Base-by-base conservation (phyloP, 2,797 vertebrate species). In the Cynopterus sphinx region DNA sequence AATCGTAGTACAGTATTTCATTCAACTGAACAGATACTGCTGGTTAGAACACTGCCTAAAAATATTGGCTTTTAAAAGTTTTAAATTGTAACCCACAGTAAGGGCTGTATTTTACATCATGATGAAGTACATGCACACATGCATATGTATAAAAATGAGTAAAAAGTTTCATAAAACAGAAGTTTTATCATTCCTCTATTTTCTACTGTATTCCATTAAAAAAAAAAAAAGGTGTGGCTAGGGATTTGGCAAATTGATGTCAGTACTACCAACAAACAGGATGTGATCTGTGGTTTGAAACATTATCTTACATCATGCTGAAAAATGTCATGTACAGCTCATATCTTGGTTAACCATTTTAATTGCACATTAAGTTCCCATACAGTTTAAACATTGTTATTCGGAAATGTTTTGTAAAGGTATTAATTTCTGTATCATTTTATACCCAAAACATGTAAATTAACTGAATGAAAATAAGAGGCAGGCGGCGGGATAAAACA, bases 131-230 rank as follows among this genome's bases (percentile, higher is more conserved):
- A 36, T 84, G 36, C 15, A 68, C 24, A 43, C 33, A 90, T 43
- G 55, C 6, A 5, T 51, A 77, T 65, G 33, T 67, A 63, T 41
- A 86, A 88, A 87, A 87, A 17, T 67, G 33, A 82, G 41, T 77
- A 33, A 68, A 83, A 83, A 68, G 33, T 49, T 87, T 71, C 70
- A 87, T 53, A 36, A 73, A 82, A 75, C 31, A 26, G 36, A 90
- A 65, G 26, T 73, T 84, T 91, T 53, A 91, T 81, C 70, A 87
- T 61, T 19, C 31, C 16, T 94, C 28, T 91, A 63, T 84, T 95
- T 93, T 84, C 68, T 92, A 83, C 17, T 78, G 26, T 31, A 43
- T 61, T 87, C 26, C 22, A 82, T 43, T 28, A 28, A 53, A 79
- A 70, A 77, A 33, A 77, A 33, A 84, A 84, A 83, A 49, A 17